These are phyloP conservation scores for Monarcha castaneiventris DNA, from an alignment of 2,113 vertebrate genomes.

Conservation along the genomic window DNA sequence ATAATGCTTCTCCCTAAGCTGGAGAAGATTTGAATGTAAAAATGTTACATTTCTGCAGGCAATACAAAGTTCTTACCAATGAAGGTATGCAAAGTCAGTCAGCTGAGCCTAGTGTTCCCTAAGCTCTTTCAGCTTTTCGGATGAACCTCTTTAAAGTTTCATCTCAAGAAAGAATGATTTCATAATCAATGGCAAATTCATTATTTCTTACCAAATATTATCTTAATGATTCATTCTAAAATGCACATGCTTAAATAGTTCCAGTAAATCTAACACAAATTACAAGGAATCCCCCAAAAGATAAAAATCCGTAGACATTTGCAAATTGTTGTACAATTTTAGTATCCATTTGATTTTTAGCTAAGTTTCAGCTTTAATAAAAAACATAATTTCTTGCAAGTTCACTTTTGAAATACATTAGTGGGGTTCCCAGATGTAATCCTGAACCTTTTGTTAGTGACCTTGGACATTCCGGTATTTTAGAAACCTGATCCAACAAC, in stretches of 20 bases:
- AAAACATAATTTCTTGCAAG: background rate
- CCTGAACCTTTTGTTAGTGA: background rate
- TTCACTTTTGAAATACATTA: background rate
- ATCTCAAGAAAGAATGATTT: background rate
- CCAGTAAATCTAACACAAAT: background rate
- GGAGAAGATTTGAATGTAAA: constrained; percentile 9
- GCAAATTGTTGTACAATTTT: background rate
- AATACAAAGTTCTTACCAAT: background rate
- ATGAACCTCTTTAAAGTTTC: background rate
- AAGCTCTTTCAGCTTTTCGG: background rate
- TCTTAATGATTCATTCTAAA: background rate
- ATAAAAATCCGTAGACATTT: background rate
- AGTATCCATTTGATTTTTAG: background rate
- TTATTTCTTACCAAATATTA: background rate
- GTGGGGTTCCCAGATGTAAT: background rate
- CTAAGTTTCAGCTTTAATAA: background rate
- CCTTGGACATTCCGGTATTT: background rate
- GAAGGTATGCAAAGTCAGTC: background rate
- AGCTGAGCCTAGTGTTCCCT: background rate
- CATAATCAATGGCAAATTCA: background rate
- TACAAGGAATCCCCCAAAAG: background rate
- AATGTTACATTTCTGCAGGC: background rate
- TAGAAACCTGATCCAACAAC: background rate
- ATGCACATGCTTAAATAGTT: background rate
- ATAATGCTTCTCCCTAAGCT: background rate